Conservation (phyloP, 1,140 invertebrate species). For the Cylas formicarius region DNA sequence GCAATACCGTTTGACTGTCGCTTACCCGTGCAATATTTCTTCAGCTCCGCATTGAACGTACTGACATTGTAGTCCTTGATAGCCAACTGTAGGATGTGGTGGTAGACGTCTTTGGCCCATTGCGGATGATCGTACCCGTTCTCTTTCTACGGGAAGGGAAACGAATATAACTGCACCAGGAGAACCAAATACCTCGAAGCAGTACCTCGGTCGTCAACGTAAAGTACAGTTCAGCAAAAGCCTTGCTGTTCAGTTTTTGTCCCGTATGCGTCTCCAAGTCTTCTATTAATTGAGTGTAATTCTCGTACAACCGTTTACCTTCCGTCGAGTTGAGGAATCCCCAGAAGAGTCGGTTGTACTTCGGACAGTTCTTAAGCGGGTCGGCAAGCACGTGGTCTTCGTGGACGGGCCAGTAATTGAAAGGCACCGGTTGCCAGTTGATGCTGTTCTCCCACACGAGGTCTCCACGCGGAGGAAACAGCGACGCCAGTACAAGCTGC, state of each 20-base stretch:
- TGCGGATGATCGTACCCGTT: constrained; percentile 52
- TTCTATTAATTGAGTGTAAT: constrained; percentile 14
- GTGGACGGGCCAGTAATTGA: constrained; percentile 39
- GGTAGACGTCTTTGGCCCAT: constrained; percentile 54
- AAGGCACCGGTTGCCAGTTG: constrained; percentile 79
- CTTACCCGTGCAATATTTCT: constrained; percentile 42
- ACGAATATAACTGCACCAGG: constrained; percentile 2
- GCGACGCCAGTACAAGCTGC: constrained; percentile 68
- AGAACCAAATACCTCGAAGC: background rate
- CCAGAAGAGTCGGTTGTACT: constrained; percentile 15
- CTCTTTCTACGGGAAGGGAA: constrained; percentile 42
- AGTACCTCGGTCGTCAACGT: constrained; percentile 23
- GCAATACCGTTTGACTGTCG: constrained; percentile 35
- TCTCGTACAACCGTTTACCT: constrained; percentile 20
- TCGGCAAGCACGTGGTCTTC: constrained; percentile 24
- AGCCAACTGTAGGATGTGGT: constrained; percentile 37
- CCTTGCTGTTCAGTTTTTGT: constrained; percentile 14
- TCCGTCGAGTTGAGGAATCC: constrained; percentile 20
- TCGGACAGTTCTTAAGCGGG: constrained; percentile 22
- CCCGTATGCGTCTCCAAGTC: constrained; percentile 19
- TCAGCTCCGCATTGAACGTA: constrained; percentile 21
- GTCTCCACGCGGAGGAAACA: constrained; percentile 64
- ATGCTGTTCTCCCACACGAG: constrained; percentile 65
- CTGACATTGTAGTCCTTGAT: constrained; percentile 22
- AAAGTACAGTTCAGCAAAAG: constrained; percentile 22